A percentile compares a stretch with the other conserved stretches of the same genome.
Evolutionary conservation across 2,113 vertebrate genomes (phyloP).

Genomic region (Enhydra lutris): DNA sequence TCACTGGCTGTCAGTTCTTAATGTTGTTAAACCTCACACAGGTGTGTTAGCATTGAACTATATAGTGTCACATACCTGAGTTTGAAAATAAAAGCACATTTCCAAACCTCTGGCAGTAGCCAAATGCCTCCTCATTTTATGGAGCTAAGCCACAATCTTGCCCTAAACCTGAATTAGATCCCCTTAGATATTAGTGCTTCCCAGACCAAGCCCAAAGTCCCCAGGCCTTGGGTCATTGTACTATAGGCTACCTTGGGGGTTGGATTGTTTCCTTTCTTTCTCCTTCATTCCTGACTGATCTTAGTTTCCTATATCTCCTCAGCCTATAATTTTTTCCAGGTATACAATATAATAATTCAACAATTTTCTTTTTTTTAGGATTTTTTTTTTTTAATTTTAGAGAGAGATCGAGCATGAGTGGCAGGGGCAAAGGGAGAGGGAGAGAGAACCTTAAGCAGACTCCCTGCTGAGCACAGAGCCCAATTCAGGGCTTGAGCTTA

Average conservation of each 20-base stretch:
- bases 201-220: background rate
- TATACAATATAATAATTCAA: background rate
- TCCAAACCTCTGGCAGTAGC: constrained; percentile 64
- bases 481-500: background rate
- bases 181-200: background rate
- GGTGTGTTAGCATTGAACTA: constrained; percentile 85
- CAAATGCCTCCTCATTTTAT: constrained; percentile 57
- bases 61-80: constrained; percentile 89
- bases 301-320: background rate
- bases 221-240: background rate
- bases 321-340: background rate
- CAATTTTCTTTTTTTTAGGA: background rate
- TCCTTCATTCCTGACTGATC: background rate
- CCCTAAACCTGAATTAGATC: background rate
- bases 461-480: background rate
- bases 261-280: background rate
- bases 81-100: constrained; percentile 91
- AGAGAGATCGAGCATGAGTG: background rate
- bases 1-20: constrained; percentile 80
- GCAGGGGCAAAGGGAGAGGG: background rate
- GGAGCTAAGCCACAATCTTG: background rate
- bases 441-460: background rate
- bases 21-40: constrained; percentile 85
- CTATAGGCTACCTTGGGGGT: background rate
- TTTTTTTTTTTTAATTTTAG: background rate